Evolutionary conservation across 2,113 vertebrate genomes (phyloP), one percentile per base, ranked within the genome.

Genomic region (Myotis lucifugus): DNA sequence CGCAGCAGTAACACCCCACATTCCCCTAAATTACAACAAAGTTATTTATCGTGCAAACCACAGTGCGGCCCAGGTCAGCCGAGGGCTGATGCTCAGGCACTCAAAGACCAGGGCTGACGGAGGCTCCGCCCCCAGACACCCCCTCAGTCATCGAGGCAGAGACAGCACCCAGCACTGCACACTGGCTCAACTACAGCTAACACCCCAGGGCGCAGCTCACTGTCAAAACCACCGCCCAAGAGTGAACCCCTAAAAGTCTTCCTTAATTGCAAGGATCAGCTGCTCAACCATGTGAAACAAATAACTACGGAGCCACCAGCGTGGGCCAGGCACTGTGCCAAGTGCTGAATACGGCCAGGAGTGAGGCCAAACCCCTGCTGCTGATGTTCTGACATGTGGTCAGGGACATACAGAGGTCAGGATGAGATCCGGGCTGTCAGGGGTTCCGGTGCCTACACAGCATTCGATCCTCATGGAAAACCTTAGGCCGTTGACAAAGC

Each of bases 251-350:
- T 32, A 46, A n/a, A 78, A 72, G 34, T 17, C 4, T 29, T 25
- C 29, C 54, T 78, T 29, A 40, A 5, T 21, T 84, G 32, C 54
- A 88, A 61, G 18, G 37, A 72, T 25, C 46, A 61, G 46, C 34
- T 40, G 5, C 4, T 52, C 17, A 7, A 23, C 32, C 12, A 29
- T 4, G 21, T 0, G 21, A 14, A 27, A 32, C 8, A 32, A 34
- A 15, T 3, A 56, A 32, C 18, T 15, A 1, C 0, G 2, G 0
- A 59, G 10, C 27, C 32, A 4, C 8, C 0, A 6, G 19, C n/a
- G 6, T 52, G 29, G 21, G 17, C 21, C 54, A 48, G 82, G 32
- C 46, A 54, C 37, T 1, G 0, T 18, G 61, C 27, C 48, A 42
- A 72, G 52, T 4, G 79, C 46, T 12, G 18, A 42, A 11, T 6